Base-by-base conservation (phyloP, 2,797 vertebrate genomes). In the Poeciliopsis paucimaculata region DNA sequence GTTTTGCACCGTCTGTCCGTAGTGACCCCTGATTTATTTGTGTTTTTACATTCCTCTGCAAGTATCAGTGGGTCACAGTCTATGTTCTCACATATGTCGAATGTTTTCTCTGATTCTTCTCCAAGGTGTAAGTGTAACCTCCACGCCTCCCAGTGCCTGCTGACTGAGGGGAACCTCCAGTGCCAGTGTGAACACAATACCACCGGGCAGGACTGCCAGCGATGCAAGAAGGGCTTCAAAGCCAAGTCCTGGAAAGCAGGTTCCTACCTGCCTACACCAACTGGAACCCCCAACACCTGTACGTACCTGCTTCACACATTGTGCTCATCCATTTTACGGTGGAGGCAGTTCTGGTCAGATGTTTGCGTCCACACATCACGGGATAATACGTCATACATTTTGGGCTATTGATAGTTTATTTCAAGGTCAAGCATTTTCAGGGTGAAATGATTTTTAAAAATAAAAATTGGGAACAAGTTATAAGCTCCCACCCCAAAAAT, bases 101-200 rank as follows among this genome's bases (percentile, higher is more conserved):
- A 51, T 75, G n/a, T 76, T 75, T 86, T 0, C 74, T 80, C 41
- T 75, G 43, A n/a, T 74, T n/a, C 71, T 23, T 86, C 31, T 81
- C 80, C 66, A 73, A 99, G 98, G 95, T 99, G 98, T 89, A 99
- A 99, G 90, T 99, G 98, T 92, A 99, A 99, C 95, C 97, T 99
- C 85, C 98, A 99, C 0, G 96, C 98, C 77, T 98, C 96, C 84
- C 96, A 97, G 94, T 99, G 98, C 95, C 95, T 96, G 72, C 95
- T 96, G 90, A 95, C 92, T 23, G 98, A 99, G 9, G 98, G 97
- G 86, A 97, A 96, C 91, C 96, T 99, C 45, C 97, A 98, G 95
- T 99, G 98, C 2, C 97, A 97, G 94, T 99, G 98, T 5, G 98
- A 99, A 86, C 98, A 99, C 96, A 99, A 99, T 96, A 99, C 98